Percentiles rank a stretch among this genome's conserved stretches.
Evolutionary conservation across 2,113 vertebrate species (phyloP).

Genomic region (Patagioenas fasciata): DNA sequence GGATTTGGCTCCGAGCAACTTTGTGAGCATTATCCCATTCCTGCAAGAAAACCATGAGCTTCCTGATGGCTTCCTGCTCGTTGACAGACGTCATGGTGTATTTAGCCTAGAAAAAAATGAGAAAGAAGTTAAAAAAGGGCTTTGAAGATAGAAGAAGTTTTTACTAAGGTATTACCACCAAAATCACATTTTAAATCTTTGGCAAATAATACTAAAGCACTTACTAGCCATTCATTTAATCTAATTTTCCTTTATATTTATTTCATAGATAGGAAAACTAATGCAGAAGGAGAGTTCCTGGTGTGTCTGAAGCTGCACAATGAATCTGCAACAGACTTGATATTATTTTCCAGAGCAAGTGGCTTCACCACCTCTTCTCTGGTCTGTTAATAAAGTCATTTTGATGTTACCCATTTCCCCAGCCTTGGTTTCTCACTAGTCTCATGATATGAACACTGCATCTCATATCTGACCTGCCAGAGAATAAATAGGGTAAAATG

Average conservation of each 20-base stretch:
- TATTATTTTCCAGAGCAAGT: background rate
- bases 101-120: conserved; percentile 2
- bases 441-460: conserved; percentile 2
- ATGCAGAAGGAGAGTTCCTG: background rate
- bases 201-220: background rate
- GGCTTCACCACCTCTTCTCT: background rate
- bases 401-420: conserved; percentile 23
- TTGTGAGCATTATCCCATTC: conserved; percentile 81
- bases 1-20: conserved; percentile 62
- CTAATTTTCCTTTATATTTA: background rate
- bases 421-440: background rate
- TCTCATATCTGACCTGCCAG: conserved; percentile 22
- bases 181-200: background rate
- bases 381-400: conserved; percentile 34
- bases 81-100: conserved; percentile 72
- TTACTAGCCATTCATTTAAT: background rate
- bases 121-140: background rate
- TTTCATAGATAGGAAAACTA: background rate
- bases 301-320: background rate
- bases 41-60: conserved; percentile 78
- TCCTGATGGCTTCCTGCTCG: conserved; percentile 73
- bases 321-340: background rate
- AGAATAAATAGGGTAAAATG: conserved; percentile 31
- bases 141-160: background rate
- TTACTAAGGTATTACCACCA: background rate